Conservation (phyloP, 2,797 vertebrate genomes). For the Anabacerthia variegaticeps region DNA sequence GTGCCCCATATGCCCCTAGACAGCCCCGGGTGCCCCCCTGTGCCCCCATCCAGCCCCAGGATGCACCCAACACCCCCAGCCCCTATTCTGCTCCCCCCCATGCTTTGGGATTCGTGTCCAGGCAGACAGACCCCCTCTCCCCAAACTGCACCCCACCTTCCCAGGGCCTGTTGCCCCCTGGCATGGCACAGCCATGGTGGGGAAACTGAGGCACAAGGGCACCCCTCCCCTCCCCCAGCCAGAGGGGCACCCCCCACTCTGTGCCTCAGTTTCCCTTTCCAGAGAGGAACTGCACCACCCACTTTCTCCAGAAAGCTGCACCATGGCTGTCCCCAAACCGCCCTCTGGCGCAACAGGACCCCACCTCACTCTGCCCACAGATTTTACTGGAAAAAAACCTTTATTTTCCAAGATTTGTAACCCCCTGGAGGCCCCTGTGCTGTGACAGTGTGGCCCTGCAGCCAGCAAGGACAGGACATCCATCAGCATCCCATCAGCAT, state of each 20-base stretch:
- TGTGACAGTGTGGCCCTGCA: background rate
- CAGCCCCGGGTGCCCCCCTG: rapidly evolving
- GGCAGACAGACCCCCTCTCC: background rate
- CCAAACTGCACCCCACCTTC: background rate
- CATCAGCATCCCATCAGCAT: background rate
- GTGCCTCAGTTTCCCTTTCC: background rate
- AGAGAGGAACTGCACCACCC: background rate
- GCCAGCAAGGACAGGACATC: background rate
- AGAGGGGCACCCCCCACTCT: background rate
- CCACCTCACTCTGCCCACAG: rapidly evolving
- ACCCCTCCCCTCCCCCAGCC: background rate
- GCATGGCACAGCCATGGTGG: background rate
- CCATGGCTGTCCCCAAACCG: rapidly evolving
- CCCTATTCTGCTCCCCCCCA: background rate
- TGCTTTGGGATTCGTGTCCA: background rate
- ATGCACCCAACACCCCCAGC: background rate
- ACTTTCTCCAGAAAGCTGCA: background rate
- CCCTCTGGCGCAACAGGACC: rapidly evolving
- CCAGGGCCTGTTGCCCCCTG: background rate
- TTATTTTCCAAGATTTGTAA: background rate
- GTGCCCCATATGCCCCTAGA: background rate
- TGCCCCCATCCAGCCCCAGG: background rate
- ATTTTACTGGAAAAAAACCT: background rate
- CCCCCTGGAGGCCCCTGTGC: background rate
- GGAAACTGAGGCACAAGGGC: background rate